Evolutionary conservation across 2,797 vertebrate species (phyloP).

Genomic region (Chiroxiphia lanceolata): DNA sequence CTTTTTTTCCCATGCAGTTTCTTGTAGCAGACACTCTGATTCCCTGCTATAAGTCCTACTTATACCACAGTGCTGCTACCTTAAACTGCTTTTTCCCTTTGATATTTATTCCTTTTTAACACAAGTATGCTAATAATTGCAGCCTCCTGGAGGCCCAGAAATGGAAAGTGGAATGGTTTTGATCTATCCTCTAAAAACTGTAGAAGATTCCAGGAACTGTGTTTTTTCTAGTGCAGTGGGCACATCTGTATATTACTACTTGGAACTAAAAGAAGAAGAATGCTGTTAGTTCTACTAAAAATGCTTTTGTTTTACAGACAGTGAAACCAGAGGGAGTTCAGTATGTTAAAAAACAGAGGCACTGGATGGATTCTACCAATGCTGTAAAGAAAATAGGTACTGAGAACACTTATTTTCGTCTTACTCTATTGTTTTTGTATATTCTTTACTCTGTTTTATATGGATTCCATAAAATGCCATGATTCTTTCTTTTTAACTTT

Average conservation of each 20-base stretch:
- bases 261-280: not conserved
- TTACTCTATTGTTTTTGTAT: not conserved
- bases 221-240: not conserved
- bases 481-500: not conserved
- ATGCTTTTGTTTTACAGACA: constrained; percentile 56
- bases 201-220: not conserved
- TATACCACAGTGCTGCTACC: not conserved
- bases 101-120: not conserved
- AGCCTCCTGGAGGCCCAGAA: not conserved
- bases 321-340: constrained; percentile 42
- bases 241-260: not conserved
- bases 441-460: not conserved
- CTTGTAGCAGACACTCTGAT: not conserved
- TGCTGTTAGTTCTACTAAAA: not conserved
- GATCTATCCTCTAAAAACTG: not conserved
- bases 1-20: not conserved
- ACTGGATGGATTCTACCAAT: not conserved
- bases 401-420: not conserved
- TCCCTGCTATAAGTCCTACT: not conserved
- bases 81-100: not conserved
- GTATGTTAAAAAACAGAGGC: constrained; percentile 25
- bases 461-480: not conserved
- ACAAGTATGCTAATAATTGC: not conserved
- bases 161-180: not conserved
- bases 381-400: constrained; percentile 40